Conservation (phyloP, 2,113 vertebrate species). For the Orthonyx spaldingii region DNA sequence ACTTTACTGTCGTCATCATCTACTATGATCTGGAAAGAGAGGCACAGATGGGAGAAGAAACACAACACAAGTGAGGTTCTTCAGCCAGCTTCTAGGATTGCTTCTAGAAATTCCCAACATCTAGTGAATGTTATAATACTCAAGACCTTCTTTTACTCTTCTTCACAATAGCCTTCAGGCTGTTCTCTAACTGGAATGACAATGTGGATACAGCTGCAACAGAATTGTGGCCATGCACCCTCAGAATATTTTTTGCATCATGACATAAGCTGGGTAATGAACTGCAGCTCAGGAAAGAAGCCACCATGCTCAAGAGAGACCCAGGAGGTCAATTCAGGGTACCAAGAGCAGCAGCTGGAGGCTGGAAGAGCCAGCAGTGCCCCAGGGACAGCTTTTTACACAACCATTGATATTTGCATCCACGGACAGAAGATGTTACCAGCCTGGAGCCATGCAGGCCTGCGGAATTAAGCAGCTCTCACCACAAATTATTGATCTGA, state of each 20-base stretch:
- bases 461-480: background rate
- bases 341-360: background rate
- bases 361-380: background rate
- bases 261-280: background rate
- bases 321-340: background rate
- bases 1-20: constrained; percentile 98
- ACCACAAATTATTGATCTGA: background rate
- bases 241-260: background rate
- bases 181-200: background rate
- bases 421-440: background rate
- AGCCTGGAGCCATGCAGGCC: background rate
- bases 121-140: background rate
- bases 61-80: background rate
- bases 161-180: background rate
- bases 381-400: background rate
- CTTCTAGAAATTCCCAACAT: background rate
- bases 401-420: background rate
- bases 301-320: background rate
- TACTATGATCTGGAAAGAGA: constrained; percentile 86
- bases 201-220: background rate
- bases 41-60: background rate
- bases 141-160: background rate
- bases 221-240: background rate
- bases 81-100: background rate
- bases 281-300: background rate